These are phyloP conservation scores for Esox masquinongy DNA, from an alignment of 2,797 vertebrate genomes.

Conservation along the genomic window DNA sequence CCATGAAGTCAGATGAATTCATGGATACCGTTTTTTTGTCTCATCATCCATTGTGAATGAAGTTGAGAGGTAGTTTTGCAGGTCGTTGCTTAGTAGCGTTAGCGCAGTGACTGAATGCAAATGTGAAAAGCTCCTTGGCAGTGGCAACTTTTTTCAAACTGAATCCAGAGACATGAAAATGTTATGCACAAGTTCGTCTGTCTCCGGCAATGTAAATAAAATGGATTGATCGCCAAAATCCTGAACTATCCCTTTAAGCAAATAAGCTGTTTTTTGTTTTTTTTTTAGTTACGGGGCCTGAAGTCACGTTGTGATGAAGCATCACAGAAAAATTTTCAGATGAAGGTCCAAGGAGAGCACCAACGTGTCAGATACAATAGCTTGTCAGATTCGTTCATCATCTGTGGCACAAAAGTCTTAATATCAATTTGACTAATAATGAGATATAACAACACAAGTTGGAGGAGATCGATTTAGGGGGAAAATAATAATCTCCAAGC, in stretches of 20 bases:
- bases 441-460: neutral
- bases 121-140: too few relatives aligned
- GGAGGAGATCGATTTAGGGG: neutral
- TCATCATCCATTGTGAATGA: too few relatives aligned
- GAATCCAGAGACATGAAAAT: too few relatives aligned
- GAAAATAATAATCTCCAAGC: neutral
- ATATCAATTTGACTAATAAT: conserved; percentile 6
- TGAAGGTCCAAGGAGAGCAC: neutral
- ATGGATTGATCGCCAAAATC: too few relatives aligned
- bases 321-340: neutral
- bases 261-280: neutral
- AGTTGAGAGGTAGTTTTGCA: too few relatives aligned
- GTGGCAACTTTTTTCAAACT: too few relatives aligned
- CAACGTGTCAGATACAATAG: neutral
- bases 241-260: neutral
- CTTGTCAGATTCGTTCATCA: neutral
- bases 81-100: too few relatives aligned
- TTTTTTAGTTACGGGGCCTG: neutral
- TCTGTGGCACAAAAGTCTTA: neutral
- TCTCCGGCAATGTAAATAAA: too few relatives aligned
- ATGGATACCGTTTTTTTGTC: too few relatives aligned
- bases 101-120: too few relatives aligned
- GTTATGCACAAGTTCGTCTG: too few relatives aligned
- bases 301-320: neutral
- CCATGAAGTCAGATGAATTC: too few relatives aligned